Percentiles rank a stretch among this genome's conserved stretches.
These are phyloP conservation scores for Chrysina gloriosa DNA, from an alignment of 2,888 invertebrate genomes.

Conservation along the genomic window DNA sequence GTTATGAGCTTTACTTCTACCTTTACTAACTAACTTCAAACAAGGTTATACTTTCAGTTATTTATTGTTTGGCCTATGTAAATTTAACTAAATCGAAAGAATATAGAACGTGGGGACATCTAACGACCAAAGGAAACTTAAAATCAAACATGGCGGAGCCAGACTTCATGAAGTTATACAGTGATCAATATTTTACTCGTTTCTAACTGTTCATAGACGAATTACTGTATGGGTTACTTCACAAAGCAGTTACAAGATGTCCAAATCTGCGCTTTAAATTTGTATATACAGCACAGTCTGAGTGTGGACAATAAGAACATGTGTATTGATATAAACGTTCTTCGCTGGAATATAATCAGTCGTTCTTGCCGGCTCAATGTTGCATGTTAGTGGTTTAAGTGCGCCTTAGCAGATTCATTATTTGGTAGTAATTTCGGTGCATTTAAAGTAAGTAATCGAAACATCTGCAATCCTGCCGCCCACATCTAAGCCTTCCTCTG, in stretches of 20 bases:
- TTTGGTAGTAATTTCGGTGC: not conserved
- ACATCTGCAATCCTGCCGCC: not conserved
- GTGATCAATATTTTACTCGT: too few relatives aligned
- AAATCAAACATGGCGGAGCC: too few relatives aligned
- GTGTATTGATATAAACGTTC: slow-evolving; percentile 10
- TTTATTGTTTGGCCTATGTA: too few relatives aligned
- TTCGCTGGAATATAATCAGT: slow-evolving; percentile 7
- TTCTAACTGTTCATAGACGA: too few relatives aligned
- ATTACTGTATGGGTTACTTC: not conserved
- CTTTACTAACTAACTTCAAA: too few relatives aligned
- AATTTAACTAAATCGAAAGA: too few relatives aligned
- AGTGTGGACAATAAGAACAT: slow-evolving; percentile 7
- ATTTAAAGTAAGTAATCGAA: slow-evolving; percentile 6
- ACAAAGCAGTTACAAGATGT: not conserved
- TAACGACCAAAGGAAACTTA: too few relatives aligned
- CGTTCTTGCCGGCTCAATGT: slow-evolving; percentile 10
- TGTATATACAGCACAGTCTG: not conserved
- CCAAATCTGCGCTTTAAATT: not conserved
- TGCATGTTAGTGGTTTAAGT: not conserved
- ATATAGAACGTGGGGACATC: too few relatives aligned
- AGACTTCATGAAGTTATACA: too few relatives aligned
- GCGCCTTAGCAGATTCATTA: not conserved
- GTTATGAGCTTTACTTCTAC: too few relatives aligned
- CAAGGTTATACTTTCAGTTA: too few relatives aligned
- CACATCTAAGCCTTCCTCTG: not conserved